These are phyloP conservation scores for Butorides virescens DNA, from an alignment of 2,113 vertebrate genomes.

Conservation along the genomic window DNA sequence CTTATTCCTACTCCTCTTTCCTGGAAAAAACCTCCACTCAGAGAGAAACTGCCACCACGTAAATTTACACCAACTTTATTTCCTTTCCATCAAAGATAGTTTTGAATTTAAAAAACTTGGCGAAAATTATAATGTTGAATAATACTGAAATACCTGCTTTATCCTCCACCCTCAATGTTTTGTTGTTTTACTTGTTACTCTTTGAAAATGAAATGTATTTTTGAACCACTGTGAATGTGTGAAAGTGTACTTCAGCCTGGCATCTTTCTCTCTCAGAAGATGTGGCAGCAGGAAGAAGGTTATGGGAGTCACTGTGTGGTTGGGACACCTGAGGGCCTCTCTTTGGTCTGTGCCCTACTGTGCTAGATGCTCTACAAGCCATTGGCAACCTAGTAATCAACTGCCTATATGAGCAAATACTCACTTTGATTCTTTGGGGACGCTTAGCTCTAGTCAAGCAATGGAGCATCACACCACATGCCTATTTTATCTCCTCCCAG, in stretches of 20 bases:
- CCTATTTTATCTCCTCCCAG: neutral
- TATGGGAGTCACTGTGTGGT: neutral
- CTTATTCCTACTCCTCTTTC: neutral
- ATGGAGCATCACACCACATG: neutral
- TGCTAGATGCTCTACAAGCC: neutral
- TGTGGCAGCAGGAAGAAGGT: neutral
- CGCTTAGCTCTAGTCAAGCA: neutral
- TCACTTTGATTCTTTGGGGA: neutral
- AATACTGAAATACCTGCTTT: neutral
- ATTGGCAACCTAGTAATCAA: neutral
- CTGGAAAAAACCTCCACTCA: neutral
- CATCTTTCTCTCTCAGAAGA: neutral
- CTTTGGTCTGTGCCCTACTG: neutral
- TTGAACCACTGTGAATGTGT: neutral
- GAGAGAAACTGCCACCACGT: neutral
- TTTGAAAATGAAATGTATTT: neutral
- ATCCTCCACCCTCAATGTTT: neutral
- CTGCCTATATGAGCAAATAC: neutral
- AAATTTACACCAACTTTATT: neutral
- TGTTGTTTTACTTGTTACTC: neutral
- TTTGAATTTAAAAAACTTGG: neutral
- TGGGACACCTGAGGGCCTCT: neutral
- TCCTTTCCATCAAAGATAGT: neutral
- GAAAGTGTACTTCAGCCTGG: neutral
- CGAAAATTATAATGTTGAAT: neutral